Evolutionary conservation across 2,888 invertebrate genomes (phyloP), one percentile per base, ranked within the genome.

Genomic region (Apodemia mormo): DNA sequence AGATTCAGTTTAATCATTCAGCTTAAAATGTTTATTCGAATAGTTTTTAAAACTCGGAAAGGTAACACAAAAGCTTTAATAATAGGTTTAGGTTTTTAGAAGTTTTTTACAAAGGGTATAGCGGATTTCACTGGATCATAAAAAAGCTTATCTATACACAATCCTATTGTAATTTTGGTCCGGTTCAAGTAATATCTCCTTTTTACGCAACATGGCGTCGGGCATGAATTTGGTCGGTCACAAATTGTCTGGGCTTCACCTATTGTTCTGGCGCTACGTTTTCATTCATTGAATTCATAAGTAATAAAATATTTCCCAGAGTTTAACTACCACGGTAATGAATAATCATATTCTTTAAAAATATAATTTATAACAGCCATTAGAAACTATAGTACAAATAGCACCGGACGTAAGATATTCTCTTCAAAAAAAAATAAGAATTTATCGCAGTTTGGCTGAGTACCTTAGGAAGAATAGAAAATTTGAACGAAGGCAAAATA

Each of bases 131-230:
- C 14, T 61, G 61, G 33, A 61, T 33, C 3, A 61, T 61, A 61
- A 61, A 49, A 61, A 61, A 33, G 61, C 33, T 61, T 61, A 61
- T 61, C 58, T 58, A 58, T 58, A 58, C 30, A 33, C 30, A 33
- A 33, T 58, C 58, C 58, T 58, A 58, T 58, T 58, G 58, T 58
- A 2, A 9, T n/a, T 10, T 58, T 58, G 5, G 12, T 49, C 14
- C 5, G 49, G 12, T 49, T 49, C 14, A 14, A 14, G 29, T 33
- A 30, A 56, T 56, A 56, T 58, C 12, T 12, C 30, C 58, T 58
- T 58, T 58, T 58, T 58, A 58, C 58, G 58, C 58, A 58, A 58
- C 12, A 2, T 9, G 58, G 30, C 58, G 58, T 58, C 58, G 4
- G 30, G 30, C 29, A 6, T 58, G 29, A 12, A 12, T 3, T 12